Conservation (phyloP, 2,888 invertebrate genomes). For the Sphaeridia pumilis region DNA sequence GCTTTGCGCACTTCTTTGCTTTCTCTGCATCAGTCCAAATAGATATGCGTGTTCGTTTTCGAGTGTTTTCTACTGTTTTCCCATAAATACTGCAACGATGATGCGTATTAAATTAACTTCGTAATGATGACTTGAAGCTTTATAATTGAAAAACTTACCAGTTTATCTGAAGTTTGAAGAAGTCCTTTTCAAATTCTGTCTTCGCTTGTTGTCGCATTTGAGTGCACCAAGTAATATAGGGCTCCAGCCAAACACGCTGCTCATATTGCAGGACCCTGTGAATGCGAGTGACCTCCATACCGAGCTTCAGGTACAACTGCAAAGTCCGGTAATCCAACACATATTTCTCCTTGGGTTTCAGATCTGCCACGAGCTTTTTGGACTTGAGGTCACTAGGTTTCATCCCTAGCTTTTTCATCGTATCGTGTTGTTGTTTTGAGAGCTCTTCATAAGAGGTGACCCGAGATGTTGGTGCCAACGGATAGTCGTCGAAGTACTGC, state of each 20-base stretch:
- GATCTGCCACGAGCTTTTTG: constrained; percentile 32
- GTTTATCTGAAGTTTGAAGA: constrained; percentile 38
- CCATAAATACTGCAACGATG: too few relatives aligned
- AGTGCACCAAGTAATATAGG: constrained; percentile 35
- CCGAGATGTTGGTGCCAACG: constrained; percentile 26
- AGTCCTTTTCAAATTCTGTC: constrained; percentile 37
- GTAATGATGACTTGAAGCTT: too few relatives aligned
- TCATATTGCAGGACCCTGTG: constrained; percentile 32
- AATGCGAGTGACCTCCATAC: constrained; percentile 32
- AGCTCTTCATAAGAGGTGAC: background rate
- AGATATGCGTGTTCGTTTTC: constrained; percentile 35
- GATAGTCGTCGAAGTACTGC: constrained; percentile 37
- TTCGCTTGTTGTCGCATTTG: constrained; percentile 32
- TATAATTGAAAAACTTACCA: too few relatives aligned
- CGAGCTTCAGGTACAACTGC: constrained; percentile 24
- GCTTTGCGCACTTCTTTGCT: background rate
- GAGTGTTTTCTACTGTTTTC: constrained; percentile 32
- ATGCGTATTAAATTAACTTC: too few relatives aligned
- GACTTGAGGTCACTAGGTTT: background rate
- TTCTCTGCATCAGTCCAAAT: constrained; percentile 18
- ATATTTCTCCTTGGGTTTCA: constrained; percentile 31
- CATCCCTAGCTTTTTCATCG: background rate
- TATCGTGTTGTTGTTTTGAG: background rate
- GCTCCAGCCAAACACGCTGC: constrained; percentile 33
- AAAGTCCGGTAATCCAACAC: constrained; percentile 33